Evolutionary conservation across 2,113 vertebrate genomes (phyloP), one percentile per base, ranked within the genome.

Genomic region (Tichodroma muraria): DNA sequence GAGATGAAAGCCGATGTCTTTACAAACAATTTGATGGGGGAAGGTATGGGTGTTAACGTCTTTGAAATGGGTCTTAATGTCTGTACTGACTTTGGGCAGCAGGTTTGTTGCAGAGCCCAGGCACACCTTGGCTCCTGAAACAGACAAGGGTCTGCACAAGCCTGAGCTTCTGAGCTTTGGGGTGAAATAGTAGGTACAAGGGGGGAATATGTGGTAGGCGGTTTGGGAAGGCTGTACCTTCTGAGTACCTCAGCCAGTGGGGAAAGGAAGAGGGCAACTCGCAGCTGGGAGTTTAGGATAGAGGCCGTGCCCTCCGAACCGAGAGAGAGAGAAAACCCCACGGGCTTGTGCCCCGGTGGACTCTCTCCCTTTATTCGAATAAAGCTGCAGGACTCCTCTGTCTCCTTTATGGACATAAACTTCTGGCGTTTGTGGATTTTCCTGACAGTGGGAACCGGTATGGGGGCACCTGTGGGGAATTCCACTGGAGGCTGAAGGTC

Each of bases 321-420:
- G n/a, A n/a, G n/a, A n/a, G 3, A 30, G 37, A n/a, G 30, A 40
- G 35, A 50, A 81, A 81, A 60, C 2, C 2, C 10, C 1, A 2
- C 0, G 2, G 15, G 8, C 2, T 3, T 30, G 30, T 50, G 79
- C 1, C 10, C 17, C 4, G 0, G 6, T 33, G 15, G 20, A 30
- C 10, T 70, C 4, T 9, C 64, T 82, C 10, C 7, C 31, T 42
- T 82, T 52, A 52, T 42, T 60, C 1, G 2, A 52, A 60, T 50
- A 50, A 70, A 82, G 5, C 35, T 60, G 15, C 8, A 61, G 31
- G 20, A 52, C 25, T 71, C 8, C 31, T 42, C 54, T 44, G 16
- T 44, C 31, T 61, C 6, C 45, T 61, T 24, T 52, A 9, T 31
- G 31, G 13, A 52, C 25, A 52, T 16, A 71, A 52, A 61, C 25